Evolutionary conservation across 2,113 vertebrate genomes (phyloP), one percentile per base, ranked within the genome.

Genomic region (Serilophus lunatus): DNA sequence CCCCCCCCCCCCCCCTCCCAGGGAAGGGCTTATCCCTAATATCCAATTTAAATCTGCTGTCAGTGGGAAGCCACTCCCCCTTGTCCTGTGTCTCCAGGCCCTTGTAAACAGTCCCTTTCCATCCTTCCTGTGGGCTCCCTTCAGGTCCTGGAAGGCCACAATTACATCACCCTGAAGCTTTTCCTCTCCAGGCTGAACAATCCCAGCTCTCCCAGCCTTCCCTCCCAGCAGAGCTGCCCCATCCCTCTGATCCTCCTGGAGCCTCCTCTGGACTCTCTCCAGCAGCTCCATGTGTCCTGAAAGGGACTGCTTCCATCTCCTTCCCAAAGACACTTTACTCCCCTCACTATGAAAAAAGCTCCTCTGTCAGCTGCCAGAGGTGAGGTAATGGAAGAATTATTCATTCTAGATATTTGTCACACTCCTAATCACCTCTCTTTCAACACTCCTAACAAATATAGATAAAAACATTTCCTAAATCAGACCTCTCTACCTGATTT

Each of bases 131-230:
- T 13, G 7, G 12, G 20, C 20, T 65, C 23, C 20, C 53, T 40
- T 35, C 61, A 75, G 53, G 50, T 50, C 31, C 35, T 26, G 75
- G 3, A 22, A 56, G 35, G 33, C 7, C 78, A 66, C 53, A 14
- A 0, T 5, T 14, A 20, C 20, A 49, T 26, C 18, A 40, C 7
- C 20, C 47, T 49, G 25, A 35, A 26, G 42, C 35, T 18, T 23
- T 33, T 35, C 26, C 7, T 9, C 12, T 9, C 24, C 87, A 54
- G 53, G 61, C 47, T 40, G 25, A 61, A 26, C 63, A 82, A 6
- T 2, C 63, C 79, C 47, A 69, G 0, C 0, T 45, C 28, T n/a
- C n/a, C n/a, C n/a, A n/a, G n/a, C 44, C 20, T 22, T 7, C 33
- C 72, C 72, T n/a, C 38, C 1, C 6, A 57, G 51, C 18, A 74